Evolutionary conservation across 2,113 vertebrate genomes (phyloP).

Genomic region (Hiodon alosoides): DNA sequence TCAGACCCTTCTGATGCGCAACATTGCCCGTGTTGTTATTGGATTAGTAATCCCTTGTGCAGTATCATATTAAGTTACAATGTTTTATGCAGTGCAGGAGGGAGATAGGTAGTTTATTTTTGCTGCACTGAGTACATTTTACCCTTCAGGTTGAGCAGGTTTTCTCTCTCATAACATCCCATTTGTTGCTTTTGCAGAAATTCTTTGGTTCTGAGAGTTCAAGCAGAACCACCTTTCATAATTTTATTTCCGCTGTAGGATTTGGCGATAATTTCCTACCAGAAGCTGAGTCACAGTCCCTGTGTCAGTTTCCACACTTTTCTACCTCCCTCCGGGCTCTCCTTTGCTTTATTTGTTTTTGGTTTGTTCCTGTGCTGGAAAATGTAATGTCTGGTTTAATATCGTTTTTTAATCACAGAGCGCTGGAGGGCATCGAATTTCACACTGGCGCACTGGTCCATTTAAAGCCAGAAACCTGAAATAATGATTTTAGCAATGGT

Average conservation of each 20-base stretch:
- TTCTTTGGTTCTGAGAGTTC: slow-evolving; percentile 16
- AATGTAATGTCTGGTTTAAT: slow-evolving; percentile 59
- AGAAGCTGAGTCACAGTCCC: slow-evolving; percentile 41
- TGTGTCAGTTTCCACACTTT: slow-evolving; percentile 17
- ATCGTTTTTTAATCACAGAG: slow-evolving; percentile 61
- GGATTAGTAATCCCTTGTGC: slow-evolving; percentile 13
- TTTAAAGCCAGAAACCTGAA: slow-evolving; percentile 47
- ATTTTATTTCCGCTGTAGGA: slow-evolving; percentile 49
- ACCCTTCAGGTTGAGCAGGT: slow-evolving; percentile 33
- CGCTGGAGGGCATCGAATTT: slow-evolving; percentile 50
- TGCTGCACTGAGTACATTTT: slow-evolving; percentile 26
- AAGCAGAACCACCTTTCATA: slow-evolving; percentile 42
- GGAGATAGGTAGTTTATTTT: slow-evolving; percentile 26
- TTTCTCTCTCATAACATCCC: slow-evolving; percentile 26
- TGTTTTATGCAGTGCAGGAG: slow-evolving; percentile 40
- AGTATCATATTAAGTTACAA: background rate
- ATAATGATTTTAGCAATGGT: slow-evolving; percentile 21
- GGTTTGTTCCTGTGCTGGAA: slow-evolving; percentile 38
- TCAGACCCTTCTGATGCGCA: slow-evolving; percentile 10
- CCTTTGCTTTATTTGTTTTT: slow-evolving; percentile 54
- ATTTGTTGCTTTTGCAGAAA: background rate
- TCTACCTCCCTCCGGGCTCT: slow-evolving; percentile 40
- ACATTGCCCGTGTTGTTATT: slow-evolving; percentile 8
- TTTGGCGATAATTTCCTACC: slow-evolving; percentile 55
- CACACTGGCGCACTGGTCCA: slow-evolving; percentile 49